Conservation (phyloP, 2,113 vertebrate species). For the Onychostruthus taczanowskii region DNA sequence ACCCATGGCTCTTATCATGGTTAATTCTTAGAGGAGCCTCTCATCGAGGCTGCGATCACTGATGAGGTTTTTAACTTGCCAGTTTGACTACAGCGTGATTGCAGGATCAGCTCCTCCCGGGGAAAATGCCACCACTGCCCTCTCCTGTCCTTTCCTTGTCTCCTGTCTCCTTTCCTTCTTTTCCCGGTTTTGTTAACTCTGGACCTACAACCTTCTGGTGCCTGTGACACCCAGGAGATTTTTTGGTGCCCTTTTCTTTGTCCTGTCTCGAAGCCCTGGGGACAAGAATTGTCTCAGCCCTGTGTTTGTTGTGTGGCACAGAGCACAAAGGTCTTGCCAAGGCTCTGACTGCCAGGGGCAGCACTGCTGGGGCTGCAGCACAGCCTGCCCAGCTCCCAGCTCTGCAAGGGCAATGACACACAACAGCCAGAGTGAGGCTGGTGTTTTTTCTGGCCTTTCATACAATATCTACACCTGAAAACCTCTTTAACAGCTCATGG, state of each 20-base stretch:
- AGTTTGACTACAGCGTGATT: neutral
- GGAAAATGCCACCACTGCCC: slow-evolving; percentile 63
- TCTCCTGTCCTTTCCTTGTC: slow-evolving; percentile 51
- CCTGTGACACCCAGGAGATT: neutral
- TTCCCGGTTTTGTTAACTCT: neutral
- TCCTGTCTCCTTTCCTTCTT: neutral
- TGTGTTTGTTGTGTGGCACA: neutral
- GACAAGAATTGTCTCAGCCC: neutral
- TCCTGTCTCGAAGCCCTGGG: neutral
- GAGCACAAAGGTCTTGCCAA: neutral
- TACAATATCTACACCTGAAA: neutral
- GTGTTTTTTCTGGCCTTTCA: neutral
- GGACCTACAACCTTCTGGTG: neutral
- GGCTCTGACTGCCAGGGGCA: neutral
- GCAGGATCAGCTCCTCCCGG: neutral
- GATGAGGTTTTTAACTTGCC: neutral
- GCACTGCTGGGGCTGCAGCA: neutral
- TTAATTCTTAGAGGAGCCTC: neutral
- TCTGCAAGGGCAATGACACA: rapidly evolving
- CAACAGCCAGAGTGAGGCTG: neutral
- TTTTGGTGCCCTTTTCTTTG: neutral
- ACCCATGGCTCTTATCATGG: neutral
- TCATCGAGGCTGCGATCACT: neutral
- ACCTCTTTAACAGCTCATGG: neutral
- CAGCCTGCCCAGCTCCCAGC: neutral